Evolutionary conservation across 2,888 invertebrate genomes (phyloP).

Genomic region (Cryptocephalus moraei): DNA sequence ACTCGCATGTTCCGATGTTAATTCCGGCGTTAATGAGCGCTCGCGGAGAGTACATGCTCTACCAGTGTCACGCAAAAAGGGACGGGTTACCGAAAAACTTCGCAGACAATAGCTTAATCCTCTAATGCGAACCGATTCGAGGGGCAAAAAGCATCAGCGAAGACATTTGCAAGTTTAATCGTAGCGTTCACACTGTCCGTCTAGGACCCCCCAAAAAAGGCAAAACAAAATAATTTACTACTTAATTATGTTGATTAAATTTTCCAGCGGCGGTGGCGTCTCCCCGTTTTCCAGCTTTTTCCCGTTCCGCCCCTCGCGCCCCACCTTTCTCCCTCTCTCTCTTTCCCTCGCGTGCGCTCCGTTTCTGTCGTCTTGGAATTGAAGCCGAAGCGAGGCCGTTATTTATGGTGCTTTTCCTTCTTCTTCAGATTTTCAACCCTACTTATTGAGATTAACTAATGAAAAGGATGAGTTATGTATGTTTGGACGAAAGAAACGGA

Average conservation of each 20-base stretch:
- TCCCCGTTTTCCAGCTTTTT: neutral
- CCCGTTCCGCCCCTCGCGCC: neutral
- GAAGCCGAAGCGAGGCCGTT: slow-evolving; percentile 11
- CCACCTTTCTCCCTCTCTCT: slow-evolving; percentile 12
- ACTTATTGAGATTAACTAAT: slow-evolving; percentile 29
- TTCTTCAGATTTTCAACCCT: slow-evolving; percentile 27
- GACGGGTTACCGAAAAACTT: neutral
- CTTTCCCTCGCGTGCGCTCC: slow-evolving; percentile 8
- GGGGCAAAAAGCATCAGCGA: neutral
- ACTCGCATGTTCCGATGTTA: no score
- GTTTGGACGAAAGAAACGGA: no score
- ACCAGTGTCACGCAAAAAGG: no score
- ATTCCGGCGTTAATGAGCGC: no score
- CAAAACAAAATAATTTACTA: slow-evolving; percentile 12
- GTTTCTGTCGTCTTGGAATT: slow-evolving; percentile 11
- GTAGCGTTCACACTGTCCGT: neutral
- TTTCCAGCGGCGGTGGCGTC: slow-evolving; percentile 7
- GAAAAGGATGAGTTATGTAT: slow-evolving; percentile 25
- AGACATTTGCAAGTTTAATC: neutral
- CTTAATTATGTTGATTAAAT: slow-evolving; percentile 17
- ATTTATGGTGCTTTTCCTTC: slow-evolving; percentile 23
- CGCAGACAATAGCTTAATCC: neutral
- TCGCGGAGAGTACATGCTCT: no score
- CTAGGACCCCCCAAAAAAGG: slow-evolving; percentile 5
- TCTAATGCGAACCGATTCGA: neutral